A percentile compares a stretch with the other conserved stretches of the same genome.
phyloP scores from a whole-genome alignment of 2,888 invertebrate species.

The Chromoteleia sp. region DNA sequence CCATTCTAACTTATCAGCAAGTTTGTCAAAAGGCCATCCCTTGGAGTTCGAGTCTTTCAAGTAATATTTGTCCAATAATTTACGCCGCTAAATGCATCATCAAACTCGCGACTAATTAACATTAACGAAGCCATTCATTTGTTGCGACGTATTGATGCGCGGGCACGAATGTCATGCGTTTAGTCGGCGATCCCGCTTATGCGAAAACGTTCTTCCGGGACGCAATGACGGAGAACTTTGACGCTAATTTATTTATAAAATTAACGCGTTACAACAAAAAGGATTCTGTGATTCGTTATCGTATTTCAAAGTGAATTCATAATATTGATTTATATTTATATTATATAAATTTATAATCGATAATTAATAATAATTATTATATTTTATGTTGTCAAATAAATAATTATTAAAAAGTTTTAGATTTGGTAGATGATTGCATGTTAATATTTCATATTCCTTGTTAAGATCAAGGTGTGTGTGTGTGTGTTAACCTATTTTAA shows the following conservation, averaged over 20 bases:
- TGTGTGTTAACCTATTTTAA: too few species aligned
- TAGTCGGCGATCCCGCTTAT: not conserved
- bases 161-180: constrained; percentile 32
- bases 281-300: too few species aligned
- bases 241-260: constrained; percentile 15
- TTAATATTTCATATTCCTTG: too few species aligned
- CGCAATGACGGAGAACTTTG: constrained; percentile 3
- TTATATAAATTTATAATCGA: too few species aligned
- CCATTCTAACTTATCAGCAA: constrained; percentile 57
- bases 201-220: constrained; percentile 18
- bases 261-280: constrained; percentile 7
- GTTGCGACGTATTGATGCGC: constrained; percentile 45
- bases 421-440: too few species aligned
- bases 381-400: too few species aligned
- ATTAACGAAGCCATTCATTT: constrained; percentile 52
- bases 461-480: too few species aligned
- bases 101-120: constrained; percentile 55
- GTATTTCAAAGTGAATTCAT: too few species aligned
- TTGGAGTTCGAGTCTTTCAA: constrained; percentile 49
- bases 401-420: too few species aligned
- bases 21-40: constrained; percentile 67
- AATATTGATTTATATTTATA: too few species aligned
- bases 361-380: too few species aligned
- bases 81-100: constrained; percentile 57
- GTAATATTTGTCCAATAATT: constrained; percentile 64